Conservation (phyloP, 1,140 invertebrate genomes). For the Nautilus pompilius region DNA sequence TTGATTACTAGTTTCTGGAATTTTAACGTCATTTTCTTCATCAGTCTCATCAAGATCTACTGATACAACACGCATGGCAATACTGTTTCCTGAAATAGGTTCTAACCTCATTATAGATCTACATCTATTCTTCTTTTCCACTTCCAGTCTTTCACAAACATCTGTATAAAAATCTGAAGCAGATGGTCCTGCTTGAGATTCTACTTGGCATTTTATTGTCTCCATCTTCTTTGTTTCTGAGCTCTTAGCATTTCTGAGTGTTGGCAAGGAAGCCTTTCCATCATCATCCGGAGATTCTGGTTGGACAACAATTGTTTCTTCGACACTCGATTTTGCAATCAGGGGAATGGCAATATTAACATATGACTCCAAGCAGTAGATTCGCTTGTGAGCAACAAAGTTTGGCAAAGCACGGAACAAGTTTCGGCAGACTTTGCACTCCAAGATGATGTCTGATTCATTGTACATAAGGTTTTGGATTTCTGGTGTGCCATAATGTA, state of each 20-base stretch:
- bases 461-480: slow-evolving; percentile 47
- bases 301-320: slow-evolving; percentile 37
- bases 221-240: not conserved
- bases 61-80: too few relatives aligned
- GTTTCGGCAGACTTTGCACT: slow-evolving; percentile 80
- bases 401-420: slow-evolving; percentile 79
- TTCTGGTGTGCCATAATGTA: not conserved
- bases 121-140: too few relatives aligned
- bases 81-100: too few relatives aligned
- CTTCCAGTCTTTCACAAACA: too few relatives aligned
- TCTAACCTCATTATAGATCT: too few relatives aligned
- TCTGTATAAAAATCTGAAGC: too few relatives aligned
- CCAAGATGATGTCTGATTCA: slow-evolving; percentile 80
- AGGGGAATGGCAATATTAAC: slow-evolving; percentile 8
- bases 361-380: slow-evolving; percentile 65
- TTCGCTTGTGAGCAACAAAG: slow-evolving; percentile 79
- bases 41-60: too few relatives aligned
- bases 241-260: not conserved
- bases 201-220: not conserved
- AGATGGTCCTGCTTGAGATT: too few relatives aligned
- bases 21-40: too few relatives aligned
- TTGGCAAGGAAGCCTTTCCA: slow-evolving; percentile 1
- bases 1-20: too few relatives aligned
- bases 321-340: slow-evolving; percentile 6
- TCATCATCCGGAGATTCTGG: slow-evolving; percentile 28